A percentile compares a stretch with the other conserved stretches of the same genome.
Conservation (phyloP, 2,797 vertebrate genomes). For the Aulostomus chinensis region DNA sequence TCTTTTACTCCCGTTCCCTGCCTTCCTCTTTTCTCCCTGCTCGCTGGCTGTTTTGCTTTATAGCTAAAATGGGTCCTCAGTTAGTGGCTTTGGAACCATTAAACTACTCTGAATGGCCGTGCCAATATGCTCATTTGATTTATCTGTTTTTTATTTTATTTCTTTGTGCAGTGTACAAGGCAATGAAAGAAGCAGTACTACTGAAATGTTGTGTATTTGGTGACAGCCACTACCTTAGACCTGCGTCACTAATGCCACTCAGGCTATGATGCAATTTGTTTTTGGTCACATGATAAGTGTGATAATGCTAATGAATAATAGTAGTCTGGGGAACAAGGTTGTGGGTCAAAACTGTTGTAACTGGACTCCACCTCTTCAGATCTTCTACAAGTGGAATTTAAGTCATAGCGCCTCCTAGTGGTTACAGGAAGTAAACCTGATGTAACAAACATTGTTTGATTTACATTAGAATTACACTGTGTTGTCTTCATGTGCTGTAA, state of each 20-base stretch:
- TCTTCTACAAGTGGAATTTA: no score
- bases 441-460: no score
- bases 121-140: conserved; percentile 48
- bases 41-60: conserved; percentile 39
- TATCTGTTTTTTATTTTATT: conserved; percentile 1
- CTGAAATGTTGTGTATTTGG: conserved; percentile 8
- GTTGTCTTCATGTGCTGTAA: no score
- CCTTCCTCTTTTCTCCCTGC: conserved; percentile 4
- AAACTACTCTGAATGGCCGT: conserved; percentile 28
- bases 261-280: conserved; percentile 40
- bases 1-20: conserved; percentile 16
- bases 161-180: not conserved
- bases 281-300: conserved; percentile 13
- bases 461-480: no score
- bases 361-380: no score
- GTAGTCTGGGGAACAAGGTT: conserved; percentile 17
- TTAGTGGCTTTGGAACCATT: conserved; percentile 52
- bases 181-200: conserved; percentile 9
- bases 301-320: conserved; percentile 23
- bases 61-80: conserved; percentile 47
- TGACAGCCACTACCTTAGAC: conserved; percentile 6
- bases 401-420: no score
- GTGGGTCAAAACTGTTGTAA: no score
- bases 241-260: conserved; percentile 19
- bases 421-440: no score